These are phyloP conservation scores for Sapayoa aenigma DNA, from an alignment of 2,113 vertebrate genomes.

Conservation along the genomic window DNA sequence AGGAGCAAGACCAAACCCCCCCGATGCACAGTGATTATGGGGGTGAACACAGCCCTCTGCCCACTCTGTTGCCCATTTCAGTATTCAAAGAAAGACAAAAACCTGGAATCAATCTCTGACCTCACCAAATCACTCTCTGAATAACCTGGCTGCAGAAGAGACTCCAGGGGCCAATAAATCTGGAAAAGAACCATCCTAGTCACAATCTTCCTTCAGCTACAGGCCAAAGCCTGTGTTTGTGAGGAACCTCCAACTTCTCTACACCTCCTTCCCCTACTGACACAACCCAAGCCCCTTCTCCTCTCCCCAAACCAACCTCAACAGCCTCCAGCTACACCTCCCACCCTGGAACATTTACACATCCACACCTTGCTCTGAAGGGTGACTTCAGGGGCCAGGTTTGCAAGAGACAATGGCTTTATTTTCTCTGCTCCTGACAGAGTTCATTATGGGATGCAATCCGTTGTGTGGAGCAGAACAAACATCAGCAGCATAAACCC, in stretches of 20 bases:
- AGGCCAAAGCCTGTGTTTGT: background rate
- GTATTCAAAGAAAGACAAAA: background rate
- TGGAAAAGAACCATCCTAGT: background rate
- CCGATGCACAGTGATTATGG: background rate
- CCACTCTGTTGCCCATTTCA: background rate
- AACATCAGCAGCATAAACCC: background rate
- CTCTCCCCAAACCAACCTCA: background rate
- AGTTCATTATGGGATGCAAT: background rate
- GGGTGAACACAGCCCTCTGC: background rate
- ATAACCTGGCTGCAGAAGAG: background rate
- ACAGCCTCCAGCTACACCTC: background rate
- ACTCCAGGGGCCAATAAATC: background rate
- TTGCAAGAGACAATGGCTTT: constrained; percentile 13
- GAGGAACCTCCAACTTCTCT: background rate
- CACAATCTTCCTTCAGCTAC: background rate
- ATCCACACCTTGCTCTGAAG: background rate
- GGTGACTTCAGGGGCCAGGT: background rate
- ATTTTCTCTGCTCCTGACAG: constrained; percentile 3
- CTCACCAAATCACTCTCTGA: background rate
- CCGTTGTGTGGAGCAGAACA: background rate
- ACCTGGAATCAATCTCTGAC: background rate
- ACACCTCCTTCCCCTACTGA: background rate
- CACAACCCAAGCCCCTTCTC: background rate
- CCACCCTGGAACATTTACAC: background rate
- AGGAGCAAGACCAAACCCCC: background rate